phyloP scores from a whole-genome alignment of 2,888 invertebrate genomes.

The Lamproptera curius region DNA sequence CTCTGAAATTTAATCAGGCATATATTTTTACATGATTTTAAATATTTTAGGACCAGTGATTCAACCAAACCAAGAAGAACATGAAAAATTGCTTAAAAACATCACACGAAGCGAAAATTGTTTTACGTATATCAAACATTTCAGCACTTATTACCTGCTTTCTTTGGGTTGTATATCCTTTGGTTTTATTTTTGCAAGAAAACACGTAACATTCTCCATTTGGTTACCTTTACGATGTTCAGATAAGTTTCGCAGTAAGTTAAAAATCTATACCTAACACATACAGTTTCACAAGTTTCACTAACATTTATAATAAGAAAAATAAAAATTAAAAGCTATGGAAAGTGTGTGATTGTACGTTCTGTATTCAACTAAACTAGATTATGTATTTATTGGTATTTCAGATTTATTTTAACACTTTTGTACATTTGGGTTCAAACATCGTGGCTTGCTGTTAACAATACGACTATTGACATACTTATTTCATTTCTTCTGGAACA shows the following conservation, averaged over 20 bases:
- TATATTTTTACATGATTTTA: too few relatives aligned
- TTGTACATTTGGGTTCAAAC: slow-evolving; percentile 47
- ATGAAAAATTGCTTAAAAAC: slow-evolving; percentile 34
- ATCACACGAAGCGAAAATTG: slow-evolving; percentile 31
- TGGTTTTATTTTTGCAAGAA: slow-evolving; percentile 39
- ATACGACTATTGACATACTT: slow-evolving; percentile 47
- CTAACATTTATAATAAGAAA: too few relatives aligned
- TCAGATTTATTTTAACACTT: slow-evolving; percentile 42
- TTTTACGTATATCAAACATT: slow-evolving; percentile 38
- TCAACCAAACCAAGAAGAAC: slow-evolving; percentile 39
- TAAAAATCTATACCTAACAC: too few relatives aligned
- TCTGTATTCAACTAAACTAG: too few relatives aligned
- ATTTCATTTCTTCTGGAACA: slow-evolving; percentile 45
- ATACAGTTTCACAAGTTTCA: too few relatives aligned
- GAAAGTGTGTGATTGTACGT: too few relatives aligned
- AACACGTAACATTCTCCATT: slow-evolving; percentile 44
- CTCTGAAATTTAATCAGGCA: too few relatives aligned
- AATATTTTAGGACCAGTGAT: slow-evolving; percentile 36
- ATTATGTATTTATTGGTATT: too few relatives aligned
- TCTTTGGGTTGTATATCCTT: slow-evolving; percentile 45
- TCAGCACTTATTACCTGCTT: slow-evolving; percentile 41
- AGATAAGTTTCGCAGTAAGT: slow-evolving; percentile 44
- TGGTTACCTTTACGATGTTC: slow-evolving; percentile 52
- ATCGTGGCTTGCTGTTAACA: slow-evolving; percentile 43
- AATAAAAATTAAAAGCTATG: too few relatives aligned